Base-by-base conservation (phyloP, 1,140 invertebrate genomes). In the Neotoxoptera formosana region DNA sequence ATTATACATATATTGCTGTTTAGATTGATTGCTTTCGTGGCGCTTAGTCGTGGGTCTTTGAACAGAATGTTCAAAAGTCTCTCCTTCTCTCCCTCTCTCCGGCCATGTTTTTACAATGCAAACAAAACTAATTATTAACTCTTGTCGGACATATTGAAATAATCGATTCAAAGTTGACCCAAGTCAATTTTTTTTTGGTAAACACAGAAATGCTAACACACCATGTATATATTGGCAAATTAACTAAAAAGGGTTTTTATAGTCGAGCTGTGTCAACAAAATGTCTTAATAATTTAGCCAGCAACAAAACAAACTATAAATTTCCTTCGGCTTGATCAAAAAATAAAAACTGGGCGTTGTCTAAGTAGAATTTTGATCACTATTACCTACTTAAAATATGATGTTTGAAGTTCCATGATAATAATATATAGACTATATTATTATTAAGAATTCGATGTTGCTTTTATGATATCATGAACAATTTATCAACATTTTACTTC, bases 241-340 rank as follows among this genome's bases (percentile, higher is more conserved):
- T 67, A 36, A 17, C 89, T 45, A 67, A 67, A n/a, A 8, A 89
- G 89, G 36, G 89, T 90, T 90, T 90, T 90, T 90, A 90, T 67
- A 25, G 53, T 67, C 56, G 89, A 90, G 89, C 36, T 90, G 89
- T 90, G 89, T 90, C 56, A 90, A 90, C 89, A 90, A 67, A 90
- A 90, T 67, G 89, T 90, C 89, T 90, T 45, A 67, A 90, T 90
- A 90, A 90, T 67, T 90, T 67, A 90, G 36, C 53, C 56, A 67
- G 23, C 36, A 56, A 60, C 53, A 90, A 67, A 90, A 90, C 41
- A 90, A 60, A 17, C 56, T 67, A 90, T 90, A 90, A 60, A 90
- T 90, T 67, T 41, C 8, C 36, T 67, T 20, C 25, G 51, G 51
- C 36, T 90, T 36, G 17, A 90, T 90, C 36, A 36, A 41, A 90